Evolutionary conservation across 2,797 vertebrate species (phyloP), one percentile per base, ranked within the genome.

Genomic region (Hydrophis major): DNA sequence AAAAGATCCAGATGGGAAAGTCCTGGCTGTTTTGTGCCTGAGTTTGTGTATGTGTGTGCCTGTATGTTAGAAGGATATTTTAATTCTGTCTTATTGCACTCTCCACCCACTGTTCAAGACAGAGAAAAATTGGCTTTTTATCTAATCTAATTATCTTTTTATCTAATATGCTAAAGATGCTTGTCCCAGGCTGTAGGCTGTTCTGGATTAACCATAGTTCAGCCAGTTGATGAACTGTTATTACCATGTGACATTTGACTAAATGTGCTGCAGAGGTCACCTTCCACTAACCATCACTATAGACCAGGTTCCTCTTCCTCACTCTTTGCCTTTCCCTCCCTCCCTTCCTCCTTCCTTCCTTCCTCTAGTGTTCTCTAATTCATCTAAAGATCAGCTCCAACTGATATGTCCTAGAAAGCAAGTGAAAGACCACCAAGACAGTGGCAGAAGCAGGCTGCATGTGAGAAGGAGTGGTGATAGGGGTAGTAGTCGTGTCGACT

Each of bases 231-330:
- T 66, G 37, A 90, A 88, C 87, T 94, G 91, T 92, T 87, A 87
- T 93, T 97, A 97, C 97, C 98, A 97, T 98, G 97, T 98, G 98
- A 97, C 97, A 96, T 95, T 92, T 94, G 94, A 74, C 78, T 94
- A 95, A 95, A 92, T 69, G 97, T 55, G 92, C 97, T 97, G 95
- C 96, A 96, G 90, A 90, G 92, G 92, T 96, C 60, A 63, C 95
- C 94, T 95, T 94, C 93, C 96, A 96, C 97, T 98, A 97, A 97
- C 96, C 96, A 91, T 95, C 91, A 55, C 95, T 97, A 95, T 96
- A 91, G 90, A 94, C 92, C 92, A 93, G 56, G 89, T 93, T 91
- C 8, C 88, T 50, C 55, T 90, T 11, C 32, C 55, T 88, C 93
- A 55, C 18, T 91, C 74, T 59, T 53, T 74, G 59, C 57, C 91